Percentiles rank a stretch among this genome's conserved stretches.
These are phyloP conservation scores for Alitta virens DNA, from an alignment of 2,888 invertebrate species.

Conservation along the genomic window DNA sequence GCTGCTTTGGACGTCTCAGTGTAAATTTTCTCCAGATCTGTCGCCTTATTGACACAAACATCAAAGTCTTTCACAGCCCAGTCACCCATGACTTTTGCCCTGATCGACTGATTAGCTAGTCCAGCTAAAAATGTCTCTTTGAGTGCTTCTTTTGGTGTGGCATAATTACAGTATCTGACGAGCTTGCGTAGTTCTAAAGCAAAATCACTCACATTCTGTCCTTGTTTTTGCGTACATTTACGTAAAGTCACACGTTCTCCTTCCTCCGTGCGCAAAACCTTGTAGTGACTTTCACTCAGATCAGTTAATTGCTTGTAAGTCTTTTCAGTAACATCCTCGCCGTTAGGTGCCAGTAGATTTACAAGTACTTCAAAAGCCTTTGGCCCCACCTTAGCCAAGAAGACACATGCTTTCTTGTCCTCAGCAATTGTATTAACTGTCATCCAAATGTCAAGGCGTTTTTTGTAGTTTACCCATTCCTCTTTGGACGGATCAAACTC, in stretches of 20 bases:
- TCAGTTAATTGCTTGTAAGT: neutral
- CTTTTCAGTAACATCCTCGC: neutral
- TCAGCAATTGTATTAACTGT: neutral
- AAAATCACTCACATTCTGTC: neutral
- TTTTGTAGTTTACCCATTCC: constrained; percentile 9
- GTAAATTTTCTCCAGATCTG: neutral
- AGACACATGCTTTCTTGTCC: neutral
- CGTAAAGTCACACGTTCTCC: neutral
- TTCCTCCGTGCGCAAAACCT: neutral
- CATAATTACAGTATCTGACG: neutral
- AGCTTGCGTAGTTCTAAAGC: neutral
- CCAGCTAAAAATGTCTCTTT: neutral
- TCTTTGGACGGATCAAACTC: constrained; percentile 5
- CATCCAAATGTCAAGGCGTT: constrained; percentile 5
- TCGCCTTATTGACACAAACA: neutral
- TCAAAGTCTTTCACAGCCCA: neutral
- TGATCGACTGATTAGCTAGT: neutral
- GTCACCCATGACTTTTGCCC: neutral
- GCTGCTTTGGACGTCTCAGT: neutral
- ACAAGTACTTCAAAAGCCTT: neutral
- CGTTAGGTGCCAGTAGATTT: neutral
- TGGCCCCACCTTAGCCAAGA: constrained; percentile 2
- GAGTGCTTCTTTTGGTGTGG: neutral
- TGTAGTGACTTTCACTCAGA: neutral
- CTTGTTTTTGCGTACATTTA: neutral